These are phyloP conservation scores for Bombus superbus DNA, from an alignment of 1,140 invertebrate genomes.

Conservation along the genomic window DNA sequence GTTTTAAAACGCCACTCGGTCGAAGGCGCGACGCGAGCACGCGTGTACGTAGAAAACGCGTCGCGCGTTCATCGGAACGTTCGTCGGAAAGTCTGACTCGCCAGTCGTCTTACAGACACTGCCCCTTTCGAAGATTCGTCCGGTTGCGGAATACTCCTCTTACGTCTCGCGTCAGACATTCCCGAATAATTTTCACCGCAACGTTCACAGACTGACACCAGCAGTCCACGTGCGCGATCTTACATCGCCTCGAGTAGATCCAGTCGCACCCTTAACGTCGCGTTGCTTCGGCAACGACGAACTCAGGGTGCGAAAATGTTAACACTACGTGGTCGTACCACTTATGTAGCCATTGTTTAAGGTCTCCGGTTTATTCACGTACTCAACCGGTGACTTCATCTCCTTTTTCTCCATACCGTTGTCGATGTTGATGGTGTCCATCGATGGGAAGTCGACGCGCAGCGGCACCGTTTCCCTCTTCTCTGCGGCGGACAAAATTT, in stretches of 20 bases:
- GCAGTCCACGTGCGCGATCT: neutral
- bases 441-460: slow-evolving; percentile 69
- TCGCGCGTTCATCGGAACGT: neutral
- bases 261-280: neutral
- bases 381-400: slow-evolving; percentile 57
- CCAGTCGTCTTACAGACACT: slow-evolving; percentile 49
- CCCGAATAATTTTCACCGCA: neutral
- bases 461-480: slow-evolving; percentile 58
- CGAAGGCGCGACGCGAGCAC: neutral
- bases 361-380: slow-evolving; percentile 70
- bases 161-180: neutral
- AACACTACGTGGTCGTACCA: slow-evolving; percentile 77
- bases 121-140: slow-evolving; percentile 34
- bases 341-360: slow-evolving; percentile 81
- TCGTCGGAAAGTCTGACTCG: neutral
- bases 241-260: neutral
- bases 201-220: neutral
- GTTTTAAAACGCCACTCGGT: neutral
- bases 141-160: neutral
- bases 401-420: slow-evolving; percentile 60
- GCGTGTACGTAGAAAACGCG: neutral
- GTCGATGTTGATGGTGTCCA: slow-evolving; percentile 65
- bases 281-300: neutral
- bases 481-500: slow-evolving; percentile 61
- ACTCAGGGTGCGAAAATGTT: slow-evolving; percentile 1